phyloP scores from a whole-genome alignment of 2,888 invertebrate species.

The Xylophagus ater region DNA sequence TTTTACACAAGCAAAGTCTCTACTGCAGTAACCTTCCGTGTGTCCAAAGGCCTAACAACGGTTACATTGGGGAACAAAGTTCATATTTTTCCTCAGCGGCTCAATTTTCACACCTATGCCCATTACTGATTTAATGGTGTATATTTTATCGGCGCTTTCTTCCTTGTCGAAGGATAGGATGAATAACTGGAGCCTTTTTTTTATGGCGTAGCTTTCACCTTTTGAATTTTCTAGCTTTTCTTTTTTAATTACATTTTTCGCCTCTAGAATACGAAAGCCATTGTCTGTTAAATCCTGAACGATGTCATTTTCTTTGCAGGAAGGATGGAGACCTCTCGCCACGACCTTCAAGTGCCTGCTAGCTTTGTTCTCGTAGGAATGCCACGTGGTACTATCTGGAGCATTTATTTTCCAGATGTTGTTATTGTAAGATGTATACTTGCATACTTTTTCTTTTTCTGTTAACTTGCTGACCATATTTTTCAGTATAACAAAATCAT shows the following conservation, averaged over 20 bases:
- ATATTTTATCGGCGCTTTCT: background rate
- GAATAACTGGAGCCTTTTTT: background rate
- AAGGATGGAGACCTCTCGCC: background rate
- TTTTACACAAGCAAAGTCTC: background rate
- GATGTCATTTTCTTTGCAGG: background rate
- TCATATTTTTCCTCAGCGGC: background rate
- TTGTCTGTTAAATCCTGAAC: background rate
- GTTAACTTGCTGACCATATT: no score
- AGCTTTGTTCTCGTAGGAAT: background rate
- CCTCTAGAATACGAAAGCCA: background rate
- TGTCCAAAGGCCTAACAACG: background rate
- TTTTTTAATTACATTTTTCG: background rate
- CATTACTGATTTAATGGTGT: background rate
- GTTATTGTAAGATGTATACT: background rate
- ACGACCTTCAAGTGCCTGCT: background rate
- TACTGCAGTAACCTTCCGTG: background rate
- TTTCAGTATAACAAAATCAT: no score
- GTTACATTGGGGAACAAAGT: background rate
- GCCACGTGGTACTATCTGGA: background rate
- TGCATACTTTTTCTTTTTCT: background rate
- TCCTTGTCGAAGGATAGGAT: background rate
- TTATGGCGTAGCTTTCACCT: background rate
- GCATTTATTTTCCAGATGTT: background rate
- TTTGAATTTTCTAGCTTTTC: background rate
- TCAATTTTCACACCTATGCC: background rate